Conservation (phyloP, 2,113 vertebrate species). For the Naja naja region DNA sequence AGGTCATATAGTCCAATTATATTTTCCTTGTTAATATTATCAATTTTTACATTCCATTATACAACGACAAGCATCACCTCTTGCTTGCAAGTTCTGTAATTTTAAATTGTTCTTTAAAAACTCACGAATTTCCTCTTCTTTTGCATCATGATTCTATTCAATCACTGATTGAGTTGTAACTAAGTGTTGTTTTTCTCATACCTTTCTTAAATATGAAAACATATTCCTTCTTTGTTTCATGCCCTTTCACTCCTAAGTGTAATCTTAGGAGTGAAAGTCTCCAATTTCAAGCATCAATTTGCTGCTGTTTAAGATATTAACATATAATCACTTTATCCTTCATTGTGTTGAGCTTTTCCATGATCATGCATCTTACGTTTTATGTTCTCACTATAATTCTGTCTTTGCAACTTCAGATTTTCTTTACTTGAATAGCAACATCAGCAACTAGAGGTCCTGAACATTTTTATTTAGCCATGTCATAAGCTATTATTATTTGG, state of each 20-base stretch:
- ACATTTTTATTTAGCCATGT: neutral
- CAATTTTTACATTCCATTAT: neutral
- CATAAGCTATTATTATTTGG: neutral
- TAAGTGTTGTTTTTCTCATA: neutral
- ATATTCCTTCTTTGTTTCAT: neutral
- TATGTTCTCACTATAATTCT: neutral
- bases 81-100: neutral
- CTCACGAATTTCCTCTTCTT: neutral
- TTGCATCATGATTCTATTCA: neutral
- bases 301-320: neutral
- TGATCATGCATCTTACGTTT: neutral
- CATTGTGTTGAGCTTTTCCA: neutral
- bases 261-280: neutral
- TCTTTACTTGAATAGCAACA: neutral
- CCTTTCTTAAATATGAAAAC: neutral
- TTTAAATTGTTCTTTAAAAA: neutral
- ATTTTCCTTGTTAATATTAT: neutral
- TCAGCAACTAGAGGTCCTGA: neutral
- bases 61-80: neutral
- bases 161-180: neutral
- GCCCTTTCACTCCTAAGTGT: neutral
- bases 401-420: neutral
- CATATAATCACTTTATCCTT: neutral
- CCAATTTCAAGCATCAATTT: neutral
- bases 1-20: neutral